Evolutionary conservation across 2,113 vertebrate species (phyloP).

Genomic region (Pelecanus crispus): DNA sequence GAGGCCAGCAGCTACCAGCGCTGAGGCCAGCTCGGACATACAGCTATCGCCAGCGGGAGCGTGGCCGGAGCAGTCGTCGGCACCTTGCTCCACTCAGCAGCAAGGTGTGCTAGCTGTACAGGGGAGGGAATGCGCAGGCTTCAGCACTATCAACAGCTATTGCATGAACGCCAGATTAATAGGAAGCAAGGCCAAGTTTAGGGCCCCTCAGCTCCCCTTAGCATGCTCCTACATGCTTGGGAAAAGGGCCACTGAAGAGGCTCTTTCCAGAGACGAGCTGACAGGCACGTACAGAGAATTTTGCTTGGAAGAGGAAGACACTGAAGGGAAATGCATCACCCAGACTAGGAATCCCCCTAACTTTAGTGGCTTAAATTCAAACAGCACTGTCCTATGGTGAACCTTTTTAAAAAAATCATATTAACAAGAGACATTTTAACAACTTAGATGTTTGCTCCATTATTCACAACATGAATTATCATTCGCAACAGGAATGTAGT

Average conservation of each 20-base stretch:
- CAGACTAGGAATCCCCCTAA: not conserved
- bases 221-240: not conserved
- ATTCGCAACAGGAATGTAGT: not conserved
- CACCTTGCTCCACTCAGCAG: not conserved
- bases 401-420: not conserved
- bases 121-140: not conserved
- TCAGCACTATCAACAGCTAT: not conserved
- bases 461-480: not conserved
- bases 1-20: not conserved
- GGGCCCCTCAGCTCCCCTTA: not conserved
- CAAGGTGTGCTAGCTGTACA: not conserved
- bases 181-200: not conserved
- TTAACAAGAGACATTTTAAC: not conserved
- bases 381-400: not conserved
- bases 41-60: not conserved
- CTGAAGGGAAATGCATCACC: not conserved
- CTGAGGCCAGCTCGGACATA: not conserved
- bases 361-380: not conserved
- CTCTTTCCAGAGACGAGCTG: not conserved
- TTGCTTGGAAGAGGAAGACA: not conserved
- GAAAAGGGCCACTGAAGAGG: not conserved
- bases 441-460: not conserved
- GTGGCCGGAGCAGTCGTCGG: not conserved
- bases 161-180: not conserved
- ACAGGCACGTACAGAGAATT: not conserved